These are phyloP conservation scores for Zelleria hepariella DNA, from an alignment of 2,888 invertebrate genomes.

Conservation along the genomic window DNA sequence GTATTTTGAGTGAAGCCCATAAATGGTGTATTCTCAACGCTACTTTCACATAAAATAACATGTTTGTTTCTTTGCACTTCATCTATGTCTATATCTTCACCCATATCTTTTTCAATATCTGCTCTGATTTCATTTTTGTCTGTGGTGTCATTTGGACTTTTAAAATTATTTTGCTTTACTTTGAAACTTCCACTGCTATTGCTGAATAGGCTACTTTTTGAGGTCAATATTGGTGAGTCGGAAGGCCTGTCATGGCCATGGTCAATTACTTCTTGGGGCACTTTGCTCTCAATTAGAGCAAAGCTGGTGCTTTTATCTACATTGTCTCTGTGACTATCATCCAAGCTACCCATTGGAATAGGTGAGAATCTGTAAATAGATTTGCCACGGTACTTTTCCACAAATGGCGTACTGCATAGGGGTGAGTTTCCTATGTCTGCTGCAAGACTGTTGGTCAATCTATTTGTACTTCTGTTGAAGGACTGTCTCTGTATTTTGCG, in stretches of 20 bases:
- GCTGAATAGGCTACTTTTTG: neutral
- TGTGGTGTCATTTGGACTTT: neutral
- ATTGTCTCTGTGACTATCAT: constrained; percentile 15
- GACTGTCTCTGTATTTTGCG: constrained; percentile 21
- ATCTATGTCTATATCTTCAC: neutral
- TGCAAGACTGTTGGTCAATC: constrained; percentile 26
- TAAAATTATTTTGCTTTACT: neutral
- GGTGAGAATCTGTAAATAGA: constrained; percentile 60
- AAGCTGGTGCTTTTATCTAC: neutral
- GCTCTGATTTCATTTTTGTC: neutral
- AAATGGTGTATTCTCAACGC: constrained; percentile 32
- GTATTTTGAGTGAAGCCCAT: constrained; percentile 27
- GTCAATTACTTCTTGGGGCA: constrained; percentile 8
- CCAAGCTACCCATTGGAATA: constrained; percentile 27
- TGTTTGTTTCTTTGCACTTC: neutral
- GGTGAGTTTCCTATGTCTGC: constrained; percentile 36
- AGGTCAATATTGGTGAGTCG: neutral
- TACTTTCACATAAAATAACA: constrained; percentile 24
- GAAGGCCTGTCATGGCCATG: constrained; percentile 13
- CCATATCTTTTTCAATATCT: neutral
- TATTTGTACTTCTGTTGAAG: constrained; percentile 22
- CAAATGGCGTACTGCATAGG: constrained; percentile 54
- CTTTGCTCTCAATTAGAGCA: neutral
- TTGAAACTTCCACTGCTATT: constrained; percentile 1
- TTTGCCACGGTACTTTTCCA: constrained; percentile 46